Base-by-base conservation (phyloP, 2,888 invertebrate species). In the Idaea straminata region DNA sequence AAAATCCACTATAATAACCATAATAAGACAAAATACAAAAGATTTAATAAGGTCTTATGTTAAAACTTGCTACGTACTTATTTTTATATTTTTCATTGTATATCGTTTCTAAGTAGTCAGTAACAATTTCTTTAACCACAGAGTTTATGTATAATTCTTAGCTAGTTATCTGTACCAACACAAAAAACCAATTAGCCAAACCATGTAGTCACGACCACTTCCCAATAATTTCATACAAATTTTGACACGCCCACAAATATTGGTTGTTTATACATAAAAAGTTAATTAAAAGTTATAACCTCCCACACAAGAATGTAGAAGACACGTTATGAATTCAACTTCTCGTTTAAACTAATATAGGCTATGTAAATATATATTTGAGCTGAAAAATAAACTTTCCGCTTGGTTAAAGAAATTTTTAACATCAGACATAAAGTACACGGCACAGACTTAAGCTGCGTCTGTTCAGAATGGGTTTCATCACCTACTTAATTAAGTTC, bases 241-340 rank as follows among this genome's bases (percentile, higher is more conserved):
- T 47, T 47, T 47, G 47, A 47, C 47, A 47, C 47, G 47, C 47
- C 47, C 47, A 47, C 47, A 47, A 47, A 47, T 47, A 47, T 47
- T 47, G 47, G 47, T 47, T 13, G 47, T 47, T 13, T 47, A 47
- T 47, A 47, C 47, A 47, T 47, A 47, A 47, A 47, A 47, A 47
- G 47, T 47, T 47, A 47, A 47, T 47, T 47, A 47, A 47, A 47
- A 47, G 13, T 47, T 47, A 47, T 47, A 47, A 47, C 47, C 47
- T 47, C 47, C 47, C 47, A 47, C 47, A 47, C 47, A 47, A 47
- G 47, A 47, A 47, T 47, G 47, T 47, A 13, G 47, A 47, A 47
- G 47, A 47, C 10, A 47, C 2, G 47, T 47, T 47, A 13, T 7
- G 47, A 47, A 47, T 47, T 47, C 13, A 47, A 47, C 47, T 47